Percentiles rank a stretch among this genome's conserved stretches.
Conservation (phyloP, 2,797 vertebrate genomes). For the Crotalus adamanteus region DNA sequence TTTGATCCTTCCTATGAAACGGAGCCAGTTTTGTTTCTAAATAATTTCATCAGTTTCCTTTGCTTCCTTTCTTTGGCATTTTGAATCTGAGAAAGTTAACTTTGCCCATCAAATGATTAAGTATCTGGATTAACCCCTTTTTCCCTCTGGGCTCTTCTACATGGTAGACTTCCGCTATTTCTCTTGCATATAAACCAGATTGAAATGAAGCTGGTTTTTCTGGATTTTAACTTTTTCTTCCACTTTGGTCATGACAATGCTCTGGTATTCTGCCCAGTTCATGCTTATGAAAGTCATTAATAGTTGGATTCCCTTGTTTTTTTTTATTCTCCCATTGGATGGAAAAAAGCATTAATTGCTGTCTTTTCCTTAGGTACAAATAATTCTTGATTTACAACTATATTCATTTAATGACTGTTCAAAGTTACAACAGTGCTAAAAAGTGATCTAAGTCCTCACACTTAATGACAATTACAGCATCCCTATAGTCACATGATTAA, state of each 20-base stretch:
- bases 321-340: background rate
- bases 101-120: background rate
- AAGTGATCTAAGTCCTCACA: background rate
- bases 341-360: background rate
- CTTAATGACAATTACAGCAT: background rate
- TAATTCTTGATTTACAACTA: background rate
- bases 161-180: background rate
- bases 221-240: background rate
- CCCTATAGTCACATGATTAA: background rate
- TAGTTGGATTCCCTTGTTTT: background rate
- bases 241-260: background rate
- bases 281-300: background rate
- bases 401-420: background rate
- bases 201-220: background rate
- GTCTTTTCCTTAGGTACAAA: background rate
- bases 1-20: conserved; percentile 19
- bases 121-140: background rate
- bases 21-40: conserved; percentile 3
- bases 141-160: background rate
- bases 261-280: background rate
- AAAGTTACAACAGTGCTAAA: background rate
- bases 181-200: background rate
- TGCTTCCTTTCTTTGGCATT: background rate
- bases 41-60: conserved; percentile 13
- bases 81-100: background rate